Evolutionary conservation across 35 echinoderm and acorn worm species (phyloP), one percentile per base, ranked within the genome.

Genomic region (Ophioderma brevispina): DNA sequence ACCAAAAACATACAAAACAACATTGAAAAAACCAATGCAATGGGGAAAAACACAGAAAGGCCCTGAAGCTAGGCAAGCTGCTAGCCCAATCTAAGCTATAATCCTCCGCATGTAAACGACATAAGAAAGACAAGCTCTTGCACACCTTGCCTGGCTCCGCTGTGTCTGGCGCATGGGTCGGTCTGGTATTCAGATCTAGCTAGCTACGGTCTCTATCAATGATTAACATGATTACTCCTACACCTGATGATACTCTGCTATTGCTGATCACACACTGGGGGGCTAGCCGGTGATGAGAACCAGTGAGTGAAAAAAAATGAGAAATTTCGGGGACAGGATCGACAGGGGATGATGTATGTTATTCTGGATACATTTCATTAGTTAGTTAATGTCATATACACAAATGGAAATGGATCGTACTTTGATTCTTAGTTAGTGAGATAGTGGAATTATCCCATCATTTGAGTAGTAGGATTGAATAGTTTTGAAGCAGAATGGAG

Each of bases 141-240:
- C 59, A 70, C 59, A 70, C 59, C 59, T 70, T 70, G 59, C 59
- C 59, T 70, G 59, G 59, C 28, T 3, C 59, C 59, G n/a, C 10
- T 3, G 5, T 13, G 59, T 70, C 59, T 70, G 59, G 59, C 59
- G 59, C 59, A 70, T 70, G 59, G 59, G 59, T 70, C 59, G 59
- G 59, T 70, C 59, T 70, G 59, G 59, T 70, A 70, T 70, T 70
- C 59, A 25, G 59, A 70, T 70, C 59, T 70, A 70, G n/a, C 59
- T 70, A 46, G 41, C 41, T 46, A 46, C 41, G 41, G 15, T 30
- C 28, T 25, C 59, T 25, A 70, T 70, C 59, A 70, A 70, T 70
- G 59, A 70, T 70, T 70, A 70, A 70, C 59, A 70, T 70, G 59
- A 70, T 70, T 70, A 30, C 23, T 70, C 59, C 23, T 70, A 70